phyloP scores from a whole-genome alignment of 2,888 invertebrate genomes.

The Trissolcus japonicus region DNA sequence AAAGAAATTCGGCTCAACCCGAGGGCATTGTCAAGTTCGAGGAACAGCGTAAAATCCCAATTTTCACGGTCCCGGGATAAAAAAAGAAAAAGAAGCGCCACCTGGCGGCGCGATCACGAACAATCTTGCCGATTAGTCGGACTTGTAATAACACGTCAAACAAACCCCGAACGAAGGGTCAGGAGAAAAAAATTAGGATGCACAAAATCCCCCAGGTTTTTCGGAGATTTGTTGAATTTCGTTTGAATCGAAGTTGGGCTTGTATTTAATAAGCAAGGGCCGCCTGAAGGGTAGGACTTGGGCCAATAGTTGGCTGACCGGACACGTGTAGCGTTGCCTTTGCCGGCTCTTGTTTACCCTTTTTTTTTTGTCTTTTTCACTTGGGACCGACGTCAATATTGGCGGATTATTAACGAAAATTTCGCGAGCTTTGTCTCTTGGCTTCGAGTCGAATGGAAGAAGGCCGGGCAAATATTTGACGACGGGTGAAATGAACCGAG shows the following conservation, averaged over 20 bases:
- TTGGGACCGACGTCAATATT: slow-evolving; percentile 21
- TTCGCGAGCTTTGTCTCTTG: background rate
- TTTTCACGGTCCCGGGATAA: slow-evolving; percentile 21
- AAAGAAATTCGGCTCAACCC: slow-evolving; percentile 33
- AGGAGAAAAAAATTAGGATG: background rate
- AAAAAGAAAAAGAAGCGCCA: no score
- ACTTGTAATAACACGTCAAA: background rate
- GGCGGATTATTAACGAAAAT: slow-evolving; percentile 16
- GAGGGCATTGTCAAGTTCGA: slow-evolving; percentile 20
- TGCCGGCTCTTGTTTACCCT: slow-evolving; percentile 12
- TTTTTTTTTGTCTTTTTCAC: background rate
- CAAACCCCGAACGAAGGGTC: background rate
- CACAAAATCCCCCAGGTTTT: slow-evolving; percentile 9
- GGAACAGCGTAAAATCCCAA: slow-evolving; percentile 19
- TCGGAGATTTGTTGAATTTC: slow-evolving; percentile 26
- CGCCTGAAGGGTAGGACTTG: slow-evolving; percentile 8
- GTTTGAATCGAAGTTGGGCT: slow-evolving; percentile 16
- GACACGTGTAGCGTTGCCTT: slow-evolving; percentile 21
- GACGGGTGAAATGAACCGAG: slow-evolving; percentile 35
- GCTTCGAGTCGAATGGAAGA: slow-evolving; percentile 16
- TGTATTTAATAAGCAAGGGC: slow-evolving; percentile 32
- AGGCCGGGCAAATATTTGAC: slow-evolving; percentile 33
- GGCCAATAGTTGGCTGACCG: slow-evolving; percentile 24
- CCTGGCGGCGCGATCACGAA: no score
- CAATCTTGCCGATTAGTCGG: no score